Evolutionary conservation across 2,113 vertebrate species (phyloP).

Genomic region (Cyanistes caeruleus): DNA sequence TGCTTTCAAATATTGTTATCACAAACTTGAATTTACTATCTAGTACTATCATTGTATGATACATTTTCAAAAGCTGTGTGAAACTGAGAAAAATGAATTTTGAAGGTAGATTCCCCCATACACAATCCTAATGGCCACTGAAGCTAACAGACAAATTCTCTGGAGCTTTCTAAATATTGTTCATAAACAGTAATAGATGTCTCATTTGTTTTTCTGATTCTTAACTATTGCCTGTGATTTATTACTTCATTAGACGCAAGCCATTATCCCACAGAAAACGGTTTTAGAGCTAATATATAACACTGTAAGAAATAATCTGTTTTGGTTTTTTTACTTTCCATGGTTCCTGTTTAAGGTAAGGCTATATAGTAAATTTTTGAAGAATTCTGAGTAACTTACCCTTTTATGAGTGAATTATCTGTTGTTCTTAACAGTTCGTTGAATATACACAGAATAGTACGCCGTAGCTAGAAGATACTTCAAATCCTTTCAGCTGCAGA

Average conservation of each 20-base stretch:
- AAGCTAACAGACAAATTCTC: background rate
- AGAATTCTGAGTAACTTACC: background rate
- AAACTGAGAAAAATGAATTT: background rate
- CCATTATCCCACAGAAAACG: background rate
- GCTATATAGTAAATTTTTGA: background rate
- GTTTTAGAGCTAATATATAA: background rate
- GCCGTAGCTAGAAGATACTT: background rate
- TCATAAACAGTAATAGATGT: background rate
- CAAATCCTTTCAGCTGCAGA: background rate
- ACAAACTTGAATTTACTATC: background rate
- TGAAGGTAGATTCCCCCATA: background rate
- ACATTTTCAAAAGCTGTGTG: background rate
- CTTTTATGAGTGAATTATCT: background rate
- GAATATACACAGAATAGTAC: background rate
- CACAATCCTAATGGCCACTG: background rate
- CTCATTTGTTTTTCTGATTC: background rate
- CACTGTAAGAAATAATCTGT: background rate
- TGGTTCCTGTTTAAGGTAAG: background rate
- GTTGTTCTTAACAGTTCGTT: background rate
- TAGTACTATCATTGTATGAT: background rate
- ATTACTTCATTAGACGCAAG: background rate
- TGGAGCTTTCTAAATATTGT: background rate
- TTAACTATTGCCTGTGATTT: background rate
- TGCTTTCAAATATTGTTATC: background rate
- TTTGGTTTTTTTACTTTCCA: background rate